These are phyloP conservation scores for Callimorpha dominula DNA, from an alignment of 2,888 invertebrate species.

Conservation along the genomic window DNA sequence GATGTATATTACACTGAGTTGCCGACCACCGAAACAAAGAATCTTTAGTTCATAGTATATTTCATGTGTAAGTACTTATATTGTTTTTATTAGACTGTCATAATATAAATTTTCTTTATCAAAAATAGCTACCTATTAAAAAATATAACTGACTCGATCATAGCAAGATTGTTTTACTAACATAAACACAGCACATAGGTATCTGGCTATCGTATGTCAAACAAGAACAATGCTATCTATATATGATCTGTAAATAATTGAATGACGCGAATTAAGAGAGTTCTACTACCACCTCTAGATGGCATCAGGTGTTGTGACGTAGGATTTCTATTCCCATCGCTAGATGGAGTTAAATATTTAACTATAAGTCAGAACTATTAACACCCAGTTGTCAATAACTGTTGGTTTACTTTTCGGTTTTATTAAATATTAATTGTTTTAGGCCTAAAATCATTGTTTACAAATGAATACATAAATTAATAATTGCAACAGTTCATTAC, in stretches of 20 bases:
- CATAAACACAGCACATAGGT: constrained; percentile 3
- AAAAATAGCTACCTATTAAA: constrained; percentile 22
- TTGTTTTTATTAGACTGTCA: neutral
- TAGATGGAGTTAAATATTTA: neutral
- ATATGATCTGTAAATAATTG: too few species aligned
- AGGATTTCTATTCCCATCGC: neutral
- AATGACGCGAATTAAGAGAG: neutral
- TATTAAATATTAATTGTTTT: neutral
- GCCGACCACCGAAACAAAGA: neutral
- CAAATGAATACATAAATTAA: too few species aligned
- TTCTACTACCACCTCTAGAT: neutral
- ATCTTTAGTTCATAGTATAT: neutral
- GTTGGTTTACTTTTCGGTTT: neutral
- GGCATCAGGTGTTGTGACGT: neutral
- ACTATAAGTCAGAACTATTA: too few species aligned
- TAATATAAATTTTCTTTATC: constrained; percentile 13
- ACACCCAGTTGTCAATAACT: neutral
- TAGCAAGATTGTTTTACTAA: constrained; percentile 21
- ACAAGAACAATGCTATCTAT: neutral
- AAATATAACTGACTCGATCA: constrained; percentile 25
- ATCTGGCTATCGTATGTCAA: constrained; percentile 1
- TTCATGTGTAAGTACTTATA: neutral
- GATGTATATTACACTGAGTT: neutral
- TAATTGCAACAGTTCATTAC: too few species aligned
- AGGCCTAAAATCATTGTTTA: too few species aligned